Conservation (phyloP, 2,797 vertebrate genomes). For the Sebastes kiyomatsui region DNA sequence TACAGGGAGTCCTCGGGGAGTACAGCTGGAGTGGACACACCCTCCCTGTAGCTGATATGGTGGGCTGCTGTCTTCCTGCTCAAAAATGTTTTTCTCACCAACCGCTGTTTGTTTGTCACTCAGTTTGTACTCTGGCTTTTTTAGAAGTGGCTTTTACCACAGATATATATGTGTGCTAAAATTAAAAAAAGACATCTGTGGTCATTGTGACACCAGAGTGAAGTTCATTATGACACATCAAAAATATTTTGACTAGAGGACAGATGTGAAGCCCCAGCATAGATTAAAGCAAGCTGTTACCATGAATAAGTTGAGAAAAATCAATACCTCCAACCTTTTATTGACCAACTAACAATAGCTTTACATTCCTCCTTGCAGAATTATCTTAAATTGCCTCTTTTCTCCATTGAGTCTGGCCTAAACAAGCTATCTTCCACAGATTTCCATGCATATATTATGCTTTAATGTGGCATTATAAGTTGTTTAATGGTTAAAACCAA, state of each 20-base stretch:
- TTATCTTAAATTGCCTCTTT: background rate
- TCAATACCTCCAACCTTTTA: conserved; percentile 53
- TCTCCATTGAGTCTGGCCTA: background rate
- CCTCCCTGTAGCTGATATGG: conserved; percentile 67
- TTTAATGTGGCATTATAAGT: background rate
- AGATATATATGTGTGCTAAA: background rate
- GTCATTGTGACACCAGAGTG: background rate
- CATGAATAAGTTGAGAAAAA: conserved; percentile 26
- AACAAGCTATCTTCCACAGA: background rate
- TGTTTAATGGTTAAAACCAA: background rate
- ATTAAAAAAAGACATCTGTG: background rate
- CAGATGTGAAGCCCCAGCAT: background rate
- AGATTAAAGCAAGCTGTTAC: background rate
- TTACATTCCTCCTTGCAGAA: conserved; percentile 11
- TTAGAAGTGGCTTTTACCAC: background rate
- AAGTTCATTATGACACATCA: background rate
- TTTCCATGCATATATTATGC: background rate
- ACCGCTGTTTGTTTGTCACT: conserved; percentile 11
- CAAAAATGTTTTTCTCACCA: conserved; percentile 8
- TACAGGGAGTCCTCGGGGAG: conserved; percentile 75
- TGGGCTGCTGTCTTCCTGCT: conserved; percentile 49
- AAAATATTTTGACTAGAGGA: accelerated
- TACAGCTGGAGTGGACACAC: conserved; percentile 74
- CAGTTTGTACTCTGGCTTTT: background rate
- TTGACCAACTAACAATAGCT: conserved; percentile 36